A percentile compares a stretch with the other conserved stretches of the same genome.
Conservation (phyloP, 2,888 invertebrate species). For the Apodemia mormo region DNA sequence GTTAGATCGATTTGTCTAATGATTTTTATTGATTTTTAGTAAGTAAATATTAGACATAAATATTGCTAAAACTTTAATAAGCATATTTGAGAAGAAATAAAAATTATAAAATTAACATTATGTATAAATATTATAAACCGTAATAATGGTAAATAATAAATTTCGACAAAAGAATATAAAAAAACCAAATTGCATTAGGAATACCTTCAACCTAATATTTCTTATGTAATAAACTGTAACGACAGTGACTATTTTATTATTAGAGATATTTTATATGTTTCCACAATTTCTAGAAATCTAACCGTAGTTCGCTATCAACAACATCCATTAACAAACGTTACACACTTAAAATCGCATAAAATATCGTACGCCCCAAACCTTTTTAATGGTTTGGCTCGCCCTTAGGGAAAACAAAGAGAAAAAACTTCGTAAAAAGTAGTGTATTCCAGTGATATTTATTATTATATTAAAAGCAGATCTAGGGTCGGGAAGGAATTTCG, state of each 20-base stretch:
- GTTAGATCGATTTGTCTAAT: no score
- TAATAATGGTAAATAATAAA: no score
- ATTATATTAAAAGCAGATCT: conserved; percentile 76
- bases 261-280: neutral
- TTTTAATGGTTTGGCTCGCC: conserved; percentile 74
- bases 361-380: conserved; percentile 71
- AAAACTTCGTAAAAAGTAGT: conserved; percentile 73
- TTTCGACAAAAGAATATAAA: no score
- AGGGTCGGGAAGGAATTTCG: conserved; percentile 60
- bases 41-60: no score
- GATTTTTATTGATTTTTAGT: no score
- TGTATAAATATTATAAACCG: no score
- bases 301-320: conserved; percentile 57
- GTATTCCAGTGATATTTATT: conserved; percentile 73
- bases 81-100: no score
- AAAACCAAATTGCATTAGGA: no score
- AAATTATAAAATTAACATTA: no score
- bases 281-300: neutral
- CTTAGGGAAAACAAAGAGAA: conserved; percentile 68
- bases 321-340: conserved; percentile 67
- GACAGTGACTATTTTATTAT: neutral
- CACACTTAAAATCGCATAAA: conserved; percentile 81
- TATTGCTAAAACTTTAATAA: no score
- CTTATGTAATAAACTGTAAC: neutral
- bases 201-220: no score